Percentiles rank a stretch among this genome's conserved stretches.
These are phyloP conservation scores for Eulemur rufifrons DNA, from an alignment of 2,113 vertebrate species.

Conservation along the genomic window DNA sequence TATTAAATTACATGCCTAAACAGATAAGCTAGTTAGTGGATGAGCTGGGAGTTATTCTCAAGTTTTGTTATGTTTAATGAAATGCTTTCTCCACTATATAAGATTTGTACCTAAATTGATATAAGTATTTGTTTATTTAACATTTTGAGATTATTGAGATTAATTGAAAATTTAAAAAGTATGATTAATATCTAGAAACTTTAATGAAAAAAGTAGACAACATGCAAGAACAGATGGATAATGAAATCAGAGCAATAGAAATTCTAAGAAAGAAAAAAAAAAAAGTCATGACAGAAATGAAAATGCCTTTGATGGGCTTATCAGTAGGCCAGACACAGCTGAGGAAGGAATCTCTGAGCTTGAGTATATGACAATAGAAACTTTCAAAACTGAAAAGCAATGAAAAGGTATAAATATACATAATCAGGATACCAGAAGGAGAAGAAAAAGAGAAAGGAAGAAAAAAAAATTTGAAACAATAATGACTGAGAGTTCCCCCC, in stretches of 20 bases:
- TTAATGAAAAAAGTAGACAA: not conserved
- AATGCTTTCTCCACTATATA: not conserved
- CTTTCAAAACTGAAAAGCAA: not conserved
- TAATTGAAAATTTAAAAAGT: not conserved
- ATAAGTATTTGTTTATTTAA: not conserved
- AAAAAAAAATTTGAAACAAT: not conserved
- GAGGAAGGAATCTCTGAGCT: not conserved
- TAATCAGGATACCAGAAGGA: not conserved
- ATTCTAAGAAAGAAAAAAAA: not conserved
- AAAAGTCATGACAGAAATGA: not conserved
- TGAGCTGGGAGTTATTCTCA: not conserved
- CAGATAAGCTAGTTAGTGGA: constrained; percentile 21
- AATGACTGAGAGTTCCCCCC: not conserved
- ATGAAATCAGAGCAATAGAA: not conserved
- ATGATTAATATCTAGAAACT: not conserved
- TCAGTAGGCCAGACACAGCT: not conserved
- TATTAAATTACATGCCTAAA: constrained; percentile 39
- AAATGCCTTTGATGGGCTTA: not conserved
- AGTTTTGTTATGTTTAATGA: not conserved
- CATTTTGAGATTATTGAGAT: not conserved
- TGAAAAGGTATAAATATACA: not conserved
- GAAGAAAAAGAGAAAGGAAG: not conserved
- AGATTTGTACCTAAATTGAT: not conserved
- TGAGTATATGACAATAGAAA: not conserved
- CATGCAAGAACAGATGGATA: not conserved